A percentile compares a stretch with the other conserved stretches of the same genome.
Evolutionary conservation across 2,888 invertebrate species (phyloP).

Genomic region (Apamea sordens): DNA sequence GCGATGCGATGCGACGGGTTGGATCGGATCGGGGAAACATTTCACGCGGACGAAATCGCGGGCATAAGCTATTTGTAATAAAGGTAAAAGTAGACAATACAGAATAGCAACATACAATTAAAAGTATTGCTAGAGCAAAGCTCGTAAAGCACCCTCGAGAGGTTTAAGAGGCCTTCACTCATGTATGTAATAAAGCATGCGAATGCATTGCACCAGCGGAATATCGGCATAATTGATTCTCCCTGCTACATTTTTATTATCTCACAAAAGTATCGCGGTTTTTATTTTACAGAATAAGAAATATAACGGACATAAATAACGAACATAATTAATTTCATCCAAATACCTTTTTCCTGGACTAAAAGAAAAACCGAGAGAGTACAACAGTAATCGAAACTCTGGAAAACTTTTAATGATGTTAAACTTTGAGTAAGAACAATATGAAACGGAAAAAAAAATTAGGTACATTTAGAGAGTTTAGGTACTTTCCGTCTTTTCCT

Average conservation of each 20-base stretch:
- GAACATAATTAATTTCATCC: constrained; percentile 20
- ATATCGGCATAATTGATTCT: constrained; percentile 32
- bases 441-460: constrained; percentile 49
- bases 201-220: constrained; percentile 8
- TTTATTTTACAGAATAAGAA: neutral
- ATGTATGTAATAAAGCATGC: constrained; percentile 12
- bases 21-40: neutral
- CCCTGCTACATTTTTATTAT: neutral
- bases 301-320: constrained; percentile 25
- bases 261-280: neutral
- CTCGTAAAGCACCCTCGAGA: constrained; percentile 10
- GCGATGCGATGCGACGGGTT: neutral
- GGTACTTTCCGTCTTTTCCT: constrained; percentile 8
- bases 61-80: neutral
- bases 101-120: constrained; percentile 22
- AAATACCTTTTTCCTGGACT: constrained; percentile 22
- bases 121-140: constrained; percentile 12
- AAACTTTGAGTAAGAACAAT: constrained; percentile 56
- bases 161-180: constrained; percentile 16
- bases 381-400: constrained; percentile 46
- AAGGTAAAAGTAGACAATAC: neutral
- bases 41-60: neutral
- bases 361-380: constrained; percentile 26
- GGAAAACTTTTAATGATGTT: constrained; percentile 54
- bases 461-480: constrained; percentile 19